Evolutionary conservation across 2,113 vertebrate species (phyloP).

Genomic region (Odontophorus gujanensis): DNA sequence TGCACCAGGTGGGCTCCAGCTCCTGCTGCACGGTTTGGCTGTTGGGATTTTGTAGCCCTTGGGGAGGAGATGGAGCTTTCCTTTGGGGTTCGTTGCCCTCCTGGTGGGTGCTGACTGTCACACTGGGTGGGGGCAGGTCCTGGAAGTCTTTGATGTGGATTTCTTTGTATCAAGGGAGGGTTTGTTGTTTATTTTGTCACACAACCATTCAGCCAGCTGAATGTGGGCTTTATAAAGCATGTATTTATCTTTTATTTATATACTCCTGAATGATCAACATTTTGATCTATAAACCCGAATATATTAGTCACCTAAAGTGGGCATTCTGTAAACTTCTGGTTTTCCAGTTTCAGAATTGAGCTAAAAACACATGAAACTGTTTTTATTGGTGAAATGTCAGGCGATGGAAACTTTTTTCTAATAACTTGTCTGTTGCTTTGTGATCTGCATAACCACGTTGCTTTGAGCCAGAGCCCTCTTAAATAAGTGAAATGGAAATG

Average conservation of each 20-base stretch:
- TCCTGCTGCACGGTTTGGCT: not conserved
- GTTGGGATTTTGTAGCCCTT: not conserved
- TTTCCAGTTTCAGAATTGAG: not conserved
- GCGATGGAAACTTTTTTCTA: not conserved
- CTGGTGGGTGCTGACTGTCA: fast-evolving
- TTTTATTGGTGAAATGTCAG: not conserved
- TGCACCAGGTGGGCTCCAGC: not conserved
- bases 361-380: not conserved
- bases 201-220: not conserved
- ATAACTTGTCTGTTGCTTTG: not conserved
- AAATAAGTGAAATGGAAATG: not conserved
- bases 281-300: not conserved
- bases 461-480: not conserved
- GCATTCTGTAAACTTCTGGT: not conserved
- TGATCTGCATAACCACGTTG: not conserved
- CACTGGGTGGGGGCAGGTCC: not conserved
- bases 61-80: not conserved
- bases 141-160: fast-evolving
- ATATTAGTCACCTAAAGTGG: not conserved
- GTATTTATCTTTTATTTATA: not conserved
- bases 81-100: not conserved
- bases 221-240: not conserved
- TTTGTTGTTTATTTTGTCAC: not conserved
- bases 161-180: not conserved
- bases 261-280: not conserved